Evolutionary conservation across 2,888 invertebrate genomes (phyloP), one percentile per base, ranked within the genome.

Genomic region (Sceliomorpha sp.): DNA sequence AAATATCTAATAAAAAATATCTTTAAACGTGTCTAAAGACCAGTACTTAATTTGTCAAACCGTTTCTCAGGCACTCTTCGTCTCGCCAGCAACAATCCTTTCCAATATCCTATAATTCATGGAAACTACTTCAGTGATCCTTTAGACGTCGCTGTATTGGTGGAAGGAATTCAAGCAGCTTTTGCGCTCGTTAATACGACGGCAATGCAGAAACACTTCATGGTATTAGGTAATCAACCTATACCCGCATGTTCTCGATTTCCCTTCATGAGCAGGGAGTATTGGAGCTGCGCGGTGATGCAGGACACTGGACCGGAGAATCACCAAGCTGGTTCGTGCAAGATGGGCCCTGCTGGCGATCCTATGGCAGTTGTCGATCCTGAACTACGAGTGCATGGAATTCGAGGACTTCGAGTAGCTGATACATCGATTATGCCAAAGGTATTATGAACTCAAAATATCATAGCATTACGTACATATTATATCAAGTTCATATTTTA

Each of bases 281-380:
- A 92, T 87, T 94, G 95, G 92, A 91, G 90, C 56, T 96, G 96
- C 80, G 91, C 94, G 0, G 91, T 94, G 0, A 89, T 89, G 62
- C 91, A 92, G 56, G 90, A 93, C 51, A 95, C 95, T 0, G 94
- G 94, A 0, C 94, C 95, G 0, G 95, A 95, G 88, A 95, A 95
- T 85, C 95, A 95, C 85, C 95, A 95, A 86, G 93, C 92, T 0
- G 95, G 95, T 5, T 93, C 95, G 0, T 94, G 94, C 83, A 95
- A 94, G 90, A 95, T 96, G 94, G 95, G 95, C 0, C 93, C 94
- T 0, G 76, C 84, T 0, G 88, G 88, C 0, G 95, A 95, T 84
- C 92, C 91, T 0, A 90, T 92, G 90, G 93, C 95, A 0, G 95
- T 95, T 0, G 95, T 95, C 0, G 92, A 95, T 84, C 90, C 92